Percentiles rank a stretch among this genome's conserved stretches.
Conservation (phyloP, 2,113 vertebrate genomes). For the Phainopepla nitens region DNA sequence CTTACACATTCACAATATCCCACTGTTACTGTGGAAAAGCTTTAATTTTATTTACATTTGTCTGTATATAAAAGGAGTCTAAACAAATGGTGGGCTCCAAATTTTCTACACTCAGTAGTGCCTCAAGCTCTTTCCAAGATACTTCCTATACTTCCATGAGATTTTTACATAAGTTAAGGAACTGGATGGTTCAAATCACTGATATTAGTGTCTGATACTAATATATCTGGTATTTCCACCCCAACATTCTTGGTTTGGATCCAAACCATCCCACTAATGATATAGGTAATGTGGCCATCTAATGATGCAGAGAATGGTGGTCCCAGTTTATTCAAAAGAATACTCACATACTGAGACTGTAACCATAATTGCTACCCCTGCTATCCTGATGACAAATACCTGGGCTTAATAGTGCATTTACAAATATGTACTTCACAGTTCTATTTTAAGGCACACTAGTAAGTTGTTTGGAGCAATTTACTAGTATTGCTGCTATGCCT, state of each 20-base stretch:
- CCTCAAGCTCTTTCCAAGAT: not conserved
- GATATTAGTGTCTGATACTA: not conserved
- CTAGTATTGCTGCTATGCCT: not conserved
- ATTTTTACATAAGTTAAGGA: not conserved
- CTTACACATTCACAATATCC: not conserved
- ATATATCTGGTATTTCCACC: not conserved
- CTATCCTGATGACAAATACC: not conserved
- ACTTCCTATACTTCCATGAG: not conserved
- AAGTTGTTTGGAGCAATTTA: not conserved
- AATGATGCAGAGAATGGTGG: not conserved
- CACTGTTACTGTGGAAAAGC: not conserved
- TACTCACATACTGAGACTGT: not conserved
- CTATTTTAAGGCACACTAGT: not conserved
- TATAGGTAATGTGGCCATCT: not conserved
- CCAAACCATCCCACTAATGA: not conserved
- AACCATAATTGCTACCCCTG: not conserved
- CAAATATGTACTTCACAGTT: not conserved
- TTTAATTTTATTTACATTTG: conserved; percentile 13
- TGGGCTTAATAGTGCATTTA: not conserved
- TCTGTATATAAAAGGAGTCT: not conserved
- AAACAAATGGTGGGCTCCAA: not conserved
- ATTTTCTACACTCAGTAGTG: not conserved
- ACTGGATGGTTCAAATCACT: not conserved
- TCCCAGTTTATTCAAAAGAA: not conserved
- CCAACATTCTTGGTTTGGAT: not conserved